A percentile compares a stretch with the other conserved stretches of the same genome.
These are phyloP conservation scores for Dicycla oo DNA, from an alignment of 2,888 invertebrate species.

Conservation along the genomic window DNA sequence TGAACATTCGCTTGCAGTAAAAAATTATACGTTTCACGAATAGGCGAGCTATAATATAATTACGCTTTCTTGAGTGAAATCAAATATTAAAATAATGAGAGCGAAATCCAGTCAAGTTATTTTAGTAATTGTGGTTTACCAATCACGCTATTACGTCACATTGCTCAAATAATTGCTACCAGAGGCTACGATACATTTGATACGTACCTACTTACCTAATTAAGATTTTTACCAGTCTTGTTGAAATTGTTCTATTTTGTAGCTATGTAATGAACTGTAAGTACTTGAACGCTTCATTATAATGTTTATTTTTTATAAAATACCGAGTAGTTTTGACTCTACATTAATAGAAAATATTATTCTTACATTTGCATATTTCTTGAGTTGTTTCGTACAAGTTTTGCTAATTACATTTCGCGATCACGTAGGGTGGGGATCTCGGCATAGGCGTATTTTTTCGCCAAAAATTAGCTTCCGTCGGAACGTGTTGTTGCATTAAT, in stretches of 20 bases:
- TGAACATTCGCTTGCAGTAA: slow-evolving; percentile 29
- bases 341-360: not conserved
- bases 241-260: slow-evolving; percentile 35
- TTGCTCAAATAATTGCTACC: slow-evolving; percentile 63
- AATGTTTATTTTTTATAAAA: slow-evolving; percentile 35
- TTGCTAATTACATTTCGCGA: slow-evolving; percentile 47
- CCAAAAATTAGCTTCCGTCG: slow-evolving; percentile 84
- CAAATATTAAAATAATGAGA: slow-evolving; percentile 64
- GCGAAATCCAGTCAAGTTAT: slow-evolving; percentile 59
- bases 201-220: slow-evolving; percentile 54
- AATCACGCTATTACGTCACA: slow-evolving; percentile 67
- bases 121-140: slow-evolving; percentile 52
- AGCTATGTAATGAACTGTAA: slow-evolving; percentile 24
- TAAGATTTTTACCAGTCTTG: slow-evolving; percentile 55
- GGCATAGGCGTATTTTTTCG: slow-evolving; percentile 87
- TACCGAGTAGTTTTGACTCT: not conserved
- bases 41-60: slow-evolving; percentile 45
- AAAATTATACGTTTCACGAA: slow-evolving; percentile 29
- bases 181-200: slow-evolving; percentile 54
- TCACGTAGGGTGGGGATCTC: slow-evolving; percentile 47
- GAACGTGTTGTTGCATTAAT: slow-evolving; percentile 79
- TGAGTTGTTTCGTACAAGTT: slow-evolving; percentile 27
- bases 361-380: slow-evolving; percentile 9
- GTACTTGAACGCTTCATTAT: slow-evolving; percentile 20
- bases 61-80: slow-evolving; percentile 57